phyloP scores from a whole-genome alignment of 2,797 vertebrate species.

The Pangasius larnaudii region DNA sequence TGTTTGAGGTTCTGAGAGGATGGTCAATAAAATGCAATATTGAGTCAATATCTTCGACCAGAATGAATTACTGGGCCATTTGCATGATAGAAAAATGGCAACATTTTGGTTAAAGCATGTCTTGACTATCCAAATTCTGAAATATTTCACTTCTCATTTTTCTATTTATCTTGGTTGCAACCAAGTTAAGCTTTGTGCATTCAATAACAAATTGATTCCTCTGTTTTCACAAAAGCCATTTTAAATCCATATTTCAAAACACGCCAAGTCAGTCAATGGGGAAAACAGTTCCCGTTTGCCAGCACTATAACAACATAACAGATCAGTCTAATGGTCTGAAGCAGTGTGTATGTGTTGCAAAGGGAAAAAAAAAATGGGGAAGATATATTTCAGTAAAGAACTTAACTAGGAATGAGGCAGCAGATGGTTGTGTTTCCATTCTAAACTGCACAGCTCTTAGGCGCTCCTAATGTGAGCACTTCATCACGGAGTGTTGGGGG shows the following conservation, averaged over 20 bases:
- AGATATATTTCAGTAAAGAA: conserved; percentile 41
- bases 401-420: conserved; percentile 48
- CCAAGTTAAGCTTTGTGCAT: background rate
- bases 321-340: conserved; percentile 38
- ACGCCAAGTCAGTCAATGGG: conserved; percentile 16
- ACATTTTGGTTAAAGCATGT: background rate
- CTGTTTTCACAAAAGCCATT: conserved; percentile 28
- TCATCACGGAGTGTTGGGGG: conserved; percentile 23
- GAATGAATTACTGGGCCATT: background rate
- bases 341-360: conserved; percentile 14
- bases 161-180: background rate
- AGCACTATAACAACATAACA: conserved; percentile 24
- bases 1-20: background rate
- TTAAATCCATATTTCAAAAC: conserved; percentile 32
- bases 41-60: background rate
- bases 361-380: background rate
- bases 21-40: background rate
- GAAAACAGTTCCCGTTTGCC: background rate
- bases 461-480: conserved; percentile 40
- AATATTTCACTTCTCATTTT: background rate
- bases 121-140: background rate
- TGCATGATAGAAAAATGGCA: background rate
- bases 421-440: conserved; percentile 56
- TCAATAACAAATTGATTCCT: conserved; percentile 18
- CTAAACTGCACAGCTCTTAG: conserved; percentile 47